Conservation (phyloP, 2,888 invertebrate genomes). For the Liodrosophila aerea region DNA sequence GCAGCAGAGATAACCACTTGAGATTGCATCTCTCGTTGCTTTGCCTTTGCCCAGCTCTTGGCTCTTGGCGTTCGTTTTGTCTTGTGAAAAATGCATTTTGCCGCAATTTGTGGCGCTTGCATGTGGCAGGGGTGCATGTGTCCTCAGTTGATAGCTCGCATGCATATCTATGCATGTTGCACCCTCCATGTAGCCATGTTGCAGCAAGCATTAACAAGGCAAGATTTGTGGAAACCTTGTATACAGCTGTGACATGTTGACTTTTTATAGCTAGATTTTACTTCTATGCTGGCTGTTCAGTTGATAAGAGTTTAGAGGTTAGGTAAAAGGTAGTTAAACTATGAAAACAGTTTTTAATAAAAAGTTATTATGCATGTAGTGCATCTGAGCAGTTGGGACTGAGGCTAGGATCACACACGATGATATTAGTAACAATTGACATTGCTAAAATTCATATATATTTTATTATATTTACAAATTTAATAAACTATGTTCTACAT, state of each 20-base stretch:
- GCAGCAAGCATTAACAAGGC: slow-evolving; percentile 49
- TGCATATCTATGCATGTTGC: slow-evolving; percentile 7
- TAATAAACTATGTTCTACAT: no score
- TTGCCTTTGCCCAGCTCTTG: slow-evolving; percentile 15
- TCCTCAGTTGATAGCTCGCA: background rate
- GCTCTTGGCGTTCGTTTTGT: slow-evolving; percentile 34
- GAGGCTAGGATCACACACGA: no score
- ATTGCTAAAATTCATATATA: no score
- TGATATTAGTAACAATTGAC: no score
- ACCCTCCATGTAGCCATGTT: slow-evolving; percentile 17
- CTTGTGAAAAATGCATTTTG: slow-evolving; percentile 74
- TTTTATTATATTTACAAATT: no score
- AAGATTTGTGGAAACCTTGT: slow-evolving; percentile 40
- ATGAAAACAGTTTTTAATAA: no score
- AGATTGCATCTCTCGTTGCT: slow-evolving; percentile 66
- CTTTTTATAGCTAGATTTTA: slow-evolving; percentile 3
- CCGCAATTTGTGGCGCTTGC: slow-evolving; percentile 66
- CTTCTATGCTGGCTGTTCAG: background rate
- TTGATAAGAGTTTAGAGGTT: no score
- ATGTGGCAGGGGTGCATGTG: slow-evolving; percentile 3
- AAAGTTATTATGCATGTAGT: no score
- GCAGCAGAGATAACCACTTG: slow-evolving; percentile 74
- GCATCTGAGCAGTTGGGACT: no score
- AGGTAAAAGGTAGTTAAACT: no score
- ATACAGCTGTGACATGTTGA: slow-evolving; percentile 24